Evolutionary conservation across 1,140 invertebrate genomes (phyloP), one percentile per base, ranked within the genome.

Genomic region (Mesaphorura yosii): DNA sequence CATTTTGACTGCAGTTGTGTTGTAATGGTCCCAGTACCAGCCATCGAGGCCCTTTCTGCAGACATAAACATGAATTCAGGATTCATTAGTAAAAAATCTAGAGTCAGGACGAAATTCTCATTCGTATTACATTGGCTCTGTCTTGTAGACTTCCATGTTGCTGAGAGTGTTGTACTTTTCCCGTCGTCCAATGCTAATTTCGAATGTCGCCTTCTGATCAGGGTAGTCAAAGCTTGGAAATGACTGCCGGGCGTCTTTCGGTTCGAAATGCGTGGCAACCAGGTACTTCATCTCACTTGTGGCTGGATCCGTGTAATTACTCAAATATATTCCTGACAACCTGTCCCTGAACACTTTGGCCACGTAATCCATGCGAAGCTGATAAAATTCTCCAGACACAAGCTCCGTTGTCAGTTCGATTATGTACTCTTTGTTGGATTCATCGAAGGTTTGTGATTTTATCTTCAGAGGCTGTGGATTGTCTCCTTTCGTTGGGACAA

Each of bases 1-100:
- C 85, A 89, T 89, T 2, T 77, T 76, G 3, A 84, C 78, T n/a
- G n/a, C n/a, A 0, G 82, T 81, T 29, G 74, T 75, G 40, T 78
- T 69, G 66, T 81, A 88, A n/a, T 73, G 68, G 62, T 82, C 77
- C 71, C 76, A 77, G 3, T 77, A 68, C 69, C 80, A 84, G 2
- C 71, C 72, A 0, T 69, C 28, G 25, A 3, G 6, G 17, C 28
- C 40, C 19, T 25, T 28, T 28, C 46, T 48, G 41, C 22, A 44
- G 46, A 53, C n/a, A n/a, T n/a, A 38, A 12, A 12, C 19, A 38
- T 10, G 26, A 34, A 17, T 3, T 17, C 22, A 48, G 25, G 10
- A 46, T 25, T 7, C 29, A 12, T 26, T 19, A 28, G 37, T 17
- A 17, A 42, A 14, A 34, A 4, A 42, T 26, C 6, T 25, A 19